Base-by-base conservation (phyloP, 2,113 vertebrate species). In the Anser cygnoides region DNA sequence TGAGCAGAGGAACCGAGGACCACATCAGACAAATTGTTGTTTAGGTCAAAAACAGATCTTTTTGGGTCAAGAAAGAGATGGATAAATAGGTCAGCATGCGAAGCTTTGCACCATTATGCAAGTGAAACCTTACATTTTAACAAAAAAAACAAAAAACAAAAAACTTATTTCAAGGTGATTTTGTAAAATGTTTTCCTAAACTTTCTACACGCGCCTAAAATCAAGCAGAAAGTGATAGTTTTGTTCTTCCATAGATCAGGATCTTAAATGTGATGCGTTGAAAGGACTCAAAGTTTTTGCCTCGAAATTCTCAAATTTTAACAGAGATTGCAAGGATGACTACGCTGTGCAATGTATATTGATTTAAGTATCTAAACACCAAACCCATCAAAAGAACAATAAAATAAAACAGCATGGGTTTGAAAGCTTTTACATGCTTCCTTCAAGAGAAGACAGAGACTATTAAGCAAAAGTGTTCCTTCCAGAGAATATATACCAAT, bases 1-100 rank as follows among this genome's bases (percentile, higher is more conserved):
- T 11, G 13, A 57, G 57, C 55, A 55, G 19, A 81, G 21, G 71
- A 83, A 46, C 16, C 21, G 62, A 20, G 9, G 37, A 15, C 37
- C 33, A 52, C 22, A 71, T 14, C 9, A 67, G 20, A 29, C 6
- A 9, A 90, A 52, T 52, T 67, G 37, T 3, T 77, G 21, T 20
- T 76, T 73, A 82, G 33, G 31, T 65, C 54, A 73, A 58, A 66
- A 94, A 72, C 15, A 26, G 35, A 70, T 62, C 16, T 17, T 49
- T 59, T 6, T 74, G 25, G 8, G 67, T 54, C 26, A 71, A 86
- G 35, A 49, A 58, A 55, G 8, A 84, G 23, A 41, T 6, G 61
- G 55, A 70, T 31, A 50, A 72, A 2, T 33, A 61, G 8, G n/a
- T 1, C 28, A 19, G 8, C 33, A 65, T 0, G 0, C 10, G 18